Conservation (phyloP, 2,797 vertebrate species). For the Vireo griseus region DNA sequence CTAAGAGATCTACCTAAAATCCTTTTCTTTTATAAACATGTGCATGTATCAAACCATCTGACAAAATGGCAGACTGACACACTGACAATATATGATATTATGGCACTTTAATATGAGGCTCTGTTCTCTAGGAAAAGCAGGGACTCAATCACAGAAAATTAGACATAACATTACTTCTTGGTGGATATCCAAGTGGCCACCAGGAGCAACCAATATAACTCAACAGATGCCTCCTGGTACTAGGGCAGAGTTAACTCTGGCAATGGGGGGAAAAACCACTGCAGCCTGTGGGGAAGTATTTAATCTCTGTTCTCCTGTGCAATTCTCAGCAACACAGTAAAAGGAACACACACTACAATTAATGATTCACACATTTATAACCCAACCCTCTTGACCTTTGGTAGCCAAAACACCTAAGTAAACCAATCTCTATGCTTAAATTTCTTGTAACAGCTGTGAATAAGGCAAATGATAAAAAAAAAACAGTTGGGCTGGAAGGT, state of each 20-base stretch:
- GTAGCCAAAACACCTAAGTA: slow-evolving; percentile 50
- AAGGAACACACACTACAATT: slow-evolving; percentile 20
- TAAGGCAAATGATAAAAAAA: not conserved
- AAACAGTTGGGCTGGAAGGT: not conserved
- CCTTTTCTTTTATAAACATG: not conserved
- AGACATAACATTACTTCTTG: rapidly evolving
- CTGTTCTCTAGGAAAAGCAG: not conserved
- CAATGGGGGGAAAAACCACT: not conserved
- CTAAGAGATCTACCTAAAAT: not conserved
- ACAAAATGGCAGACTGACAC: not conserved
- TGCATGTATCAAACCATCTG: not conserved
- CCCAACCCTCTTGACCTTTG: slow-evolving; percentile 46
- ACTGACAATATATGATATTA: not conserved
- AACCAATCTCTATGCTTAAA: slow-evolving; percentile 3
- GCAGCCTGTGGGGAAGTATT: not conserved
- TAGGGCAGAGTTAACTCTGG: not conserved
- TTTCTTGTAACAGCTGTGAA: slow-evolving; percentile 19
- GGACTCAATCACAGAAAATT: not conserved
- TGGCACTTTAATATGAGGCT: not conserved
- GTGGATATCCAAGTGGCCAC: not conserved
- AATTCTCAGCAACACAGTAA: not conserved
- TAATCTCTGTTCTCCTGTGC: slow-evolving; percentile 6
- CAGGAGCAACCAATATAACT: not conserved
- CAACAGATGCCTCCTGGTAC: not conserved
- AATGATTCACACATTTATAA: slow-evolving; percentile 62